Conservation (phyloP, 2,888 invertebrate genomes). For the Eucera pruinosa region DNA sequence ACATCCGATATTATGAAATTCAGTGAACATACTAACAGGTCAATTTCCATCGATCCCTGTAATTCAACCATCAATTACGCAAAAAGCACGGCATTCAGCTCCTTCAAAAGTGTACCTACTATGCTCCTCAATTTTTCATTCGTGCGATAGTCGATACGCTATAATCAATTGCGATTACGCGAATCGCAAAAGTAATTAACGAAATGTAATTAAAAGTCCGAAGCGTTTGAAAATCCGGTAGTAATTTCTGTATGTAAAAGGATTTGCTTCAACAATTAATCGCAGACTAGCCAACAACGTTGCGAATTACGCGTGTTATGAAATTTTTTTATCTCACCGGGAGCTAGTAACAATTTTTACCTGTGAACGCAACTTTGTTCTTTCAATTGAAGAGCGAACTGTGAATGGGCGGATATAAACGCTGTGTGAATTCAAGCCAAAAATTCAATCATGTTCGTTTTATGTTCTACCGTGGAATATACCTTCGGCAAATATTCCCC, state of each 20-base stretch:
- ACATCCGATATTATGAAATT: background rate
- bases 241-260: conserved; percentile 19
- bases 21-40: background rate
- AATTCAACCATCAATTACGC: conserved; percentile 33
- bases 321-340: background rate
- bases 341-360: background rate
- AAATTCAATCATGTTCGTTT: background rate
- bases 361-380: background rate
- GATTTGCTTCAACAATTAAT: conserved; percentile 20
- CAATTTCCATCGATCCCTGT: conserved; percentile 10
- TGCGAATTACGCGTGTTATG: conserved; percentile 1
- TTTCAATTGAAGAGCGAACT: background rate
- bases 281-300: background rate
- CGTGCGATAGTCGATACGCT: conserved; percentile 29
- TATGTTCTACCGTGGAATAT: background rate
- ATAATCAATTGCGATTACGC: conserved; percentile 44
- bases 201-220: conserved; percentile 34
- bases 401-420: background rate
- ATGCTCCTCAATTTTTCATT: conserved; percentile 23
- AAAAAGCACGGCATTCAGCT: conserved; percentile 39
- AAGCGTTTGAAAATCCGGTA: conserved; percentile 20
- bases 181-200: conserved; percentile 40
- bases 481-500: background rate
- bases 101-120: conserved; percentile 19
- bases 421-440: background rate